These are phyloP conservation scores for Scolopax mira DNA, from an alignment of 2,113 vertebrate genomes.

Conservation along the genomic window DNA sequence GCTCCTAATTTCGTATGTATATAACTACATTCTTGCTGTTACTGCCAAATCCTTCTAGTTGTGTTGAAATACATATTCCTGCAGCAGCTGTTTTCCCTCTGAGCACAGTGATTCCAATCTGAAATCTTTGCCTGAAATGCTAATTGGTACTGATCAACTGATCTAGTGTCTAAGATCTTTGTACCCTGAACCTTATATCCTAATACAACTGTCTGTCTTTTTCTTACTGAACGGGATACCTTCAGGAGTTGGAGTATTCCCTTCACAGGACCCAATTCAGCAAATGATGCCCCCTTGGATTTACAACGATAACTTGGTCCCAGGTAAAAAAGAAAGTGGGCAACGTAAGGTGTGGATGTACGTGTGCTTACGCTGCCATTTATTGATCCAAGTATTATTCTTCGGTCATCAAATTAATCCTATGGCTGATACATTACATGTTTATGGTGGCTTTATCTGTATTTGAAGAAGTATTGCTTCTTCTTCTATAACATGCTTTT, in stretches of 20 bases:
- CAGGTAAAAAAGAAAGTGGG: slow-evolving; percentile 78
- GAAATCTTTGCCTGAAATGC: slow-evolving; percentile 30
- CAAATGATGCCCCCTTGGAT: slow-evolving; percentile 92
- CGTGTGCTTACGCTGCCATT: fast-evolving
- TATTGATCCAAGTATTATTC: not conserved
- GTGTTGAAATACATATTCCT: not conserved
- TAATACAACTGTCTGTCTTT: not conserved
- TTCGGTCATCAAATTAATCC: not conserved
- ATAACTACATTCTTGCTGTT: not conserved
- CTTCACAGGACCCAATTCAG: slow-evolving; percentile 90
- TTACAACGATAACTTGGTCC: slow-evolving; percentile 92
- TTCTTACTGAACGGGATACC: not conserved
- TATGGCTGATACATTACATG: fast-evolving
- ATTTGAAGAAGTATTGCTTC: not conserved
- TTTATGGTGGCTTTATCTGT: not conserved
- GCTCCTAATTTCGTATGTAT: not conserved
- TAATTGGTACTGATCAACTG: not conserved
- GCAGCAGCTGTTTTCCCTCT: not conserved
- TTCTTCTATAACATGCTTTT: too few species aligned
- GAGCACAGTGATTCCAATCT: not conserved
- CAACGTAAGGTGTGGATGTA: not conserved
- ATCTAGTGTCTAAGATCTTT: not conserved
- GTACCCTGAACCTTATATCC: not conserved
- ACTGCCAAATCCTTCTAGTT: not conserved
- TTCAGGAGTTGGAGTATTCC: slow-evolving; percentile 89